Base-by-base conservation (phyloP, 2,113 vertebrate genomes). In the Vombatus ursinus region DNA sequence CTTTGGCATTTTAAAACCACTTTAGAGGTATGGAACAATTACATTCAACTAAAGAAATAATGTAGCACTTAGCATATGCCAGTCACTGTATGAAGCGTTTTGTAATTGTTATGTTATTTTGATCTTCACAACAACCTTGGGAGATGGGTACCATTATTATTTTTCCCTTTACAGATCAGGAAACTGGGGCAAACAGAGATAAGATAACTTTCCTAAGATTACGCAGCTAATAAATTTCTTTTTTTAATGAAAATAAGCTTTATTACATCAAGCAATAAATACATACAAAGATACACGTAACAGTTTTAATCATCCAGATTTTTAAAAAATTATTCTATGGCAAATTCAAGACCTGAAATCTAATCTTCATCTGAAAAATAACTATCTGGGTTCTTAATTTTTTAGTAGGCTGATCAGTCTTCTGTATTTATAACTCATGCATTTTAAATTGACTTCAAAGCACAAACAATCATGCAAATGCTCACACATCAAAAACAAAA, bases 261-360 rank as follows among this genome's bases (percentile, higher is more conserved):
- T 99, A 99, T 99, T 99, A 99, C 99, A 96, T 99, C 98, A 99
- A 99, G 99, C 99, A 99, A 99, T 99, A 99, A 99, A 99, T 99
- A 99, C 99, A 99, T 99, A 99, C 99, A 99, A 99, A 99, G 99
- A 99, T 99, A 99, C 99, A 99, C 99, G 98, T 99, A 99, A 99
- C 99, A 98, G 98, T 98, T 99, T 99, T 99, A 98, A 98, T 99
- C 96, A 95, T 98, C 98, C 98, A 97, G 98, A 98, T 97, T 98
- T 97, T 92, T 95, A 49, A 49, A 49, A 49, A 97, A 98, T 98
- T 95, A 95, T 97, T 97, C 97, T 98, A 97, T 98, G 98, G 98
- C 98, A 99, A 98, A 98, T 91, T 95, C 95, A 89, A 68, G 96
- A 98, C 98, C 97, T 97, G 97, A 98, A 98, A 98, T 98, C 97